Percentiles rank a stretch among this genome's conserved stretches.
Evolutionary conservation across 2,797 vertebrate genomes (phyloP).

Genomic region (Pristis pectinata): DNA sequence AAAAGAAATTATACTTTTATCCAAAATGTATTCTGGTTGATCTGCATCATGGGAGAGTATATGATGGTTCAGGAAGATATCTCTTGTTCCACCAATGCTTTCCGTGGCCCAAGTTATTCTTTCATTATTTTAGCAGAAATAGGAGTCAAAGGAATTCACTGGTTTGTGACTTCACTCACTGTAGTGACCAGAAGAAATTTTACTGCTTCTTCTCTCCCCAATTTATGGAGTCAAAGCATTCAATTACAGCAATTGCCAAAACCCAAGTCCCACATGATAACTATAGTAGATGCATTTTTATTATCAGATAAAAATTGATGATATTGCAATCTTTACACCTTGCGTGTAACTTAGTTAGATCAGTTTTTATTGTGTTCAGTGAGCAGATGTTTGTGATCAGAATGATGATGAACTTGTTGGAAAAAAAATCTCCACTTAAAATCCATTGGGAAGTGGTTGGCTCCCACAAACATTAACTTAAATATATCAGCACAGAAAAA

Average conservation of each 20-base stretch:
- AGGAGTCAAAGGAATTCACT: background rate
- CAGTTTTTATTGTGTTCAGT: background rate
- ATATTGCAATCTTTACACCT: background rate
- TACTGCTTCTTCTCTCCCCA: background rate
- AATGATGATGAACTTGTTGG: background rate
- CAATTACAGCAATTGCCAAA: background rate
- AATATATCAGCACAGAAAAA: background rate
- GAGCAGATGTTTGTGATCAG: background rate
- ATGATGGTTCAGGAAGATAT: background rate
- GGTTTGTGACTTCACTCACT: background rate
- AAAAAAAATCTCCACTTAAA: background rate
- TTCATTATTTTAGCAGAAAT: background rate
- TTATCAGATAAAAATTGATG: constrained; percentile 1
- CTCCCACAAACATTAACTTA: background rate
- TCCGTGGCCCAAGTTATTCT: background rate
- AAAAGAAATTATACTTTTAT: background rate
- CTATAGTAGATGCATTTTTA: constrained; percentile 15
- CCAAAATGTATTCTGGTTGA: background rate
- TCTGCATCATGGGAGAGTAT: background rate
- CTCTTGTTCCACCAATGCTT: background rate
- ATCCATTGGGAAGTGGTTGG: background rate
- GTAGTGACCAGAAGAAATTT: background rate
- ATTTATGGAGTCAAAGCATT: background rate
- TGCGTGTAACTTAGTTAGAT: background rate
- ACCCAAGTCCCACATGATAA: background rate